Evolutionary conservation across 2,113 vertebrate species (phyloP), one percentile per base, ranked within the genome.

Genomic region (Acanthisitta chloris): DNA sequence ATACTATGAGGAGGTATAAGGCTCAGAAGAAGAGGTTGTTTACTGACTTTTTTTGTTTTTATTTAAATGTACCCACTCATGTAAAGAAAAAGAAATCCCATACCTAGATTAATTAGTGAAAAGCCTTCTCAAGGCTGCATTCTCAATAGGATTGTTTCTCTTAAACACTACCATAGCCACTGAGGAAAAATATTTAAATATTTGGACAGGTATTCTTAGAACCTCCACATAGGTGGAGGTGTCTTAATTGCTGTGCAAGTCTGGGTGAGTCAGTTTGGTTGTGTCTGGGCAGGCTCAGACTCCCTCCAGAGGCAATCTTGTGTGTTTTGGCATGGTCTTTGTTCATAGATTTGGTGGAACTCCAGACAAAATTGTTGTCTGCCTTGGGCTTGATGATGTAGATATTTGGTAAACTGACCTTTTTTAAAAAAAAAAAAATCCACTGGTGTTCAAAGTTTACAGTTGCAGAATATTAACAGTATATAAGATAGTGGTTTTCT

Each of bases 1-100:
- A 98, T 99, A 99, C 96, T 99, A 99, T 2, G 99, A 99, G 95
- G 99, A 99, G 99, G 99, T 99, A 98, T 23, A 95, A 76, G 17
- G 40, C 78, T 72, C 33, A 61, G 31, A 48, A 33, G 25, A 88
- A 33, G 29, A 86, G 9, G 8, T 10, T 62, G 40, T 59, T 86
- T 65, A 48, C 24, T 34, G 42, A 13, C 28, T 17, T 38, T 17
- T 45, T 24, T 36, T 55, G 61, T 80, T 64, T 4, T 1, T 43
- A 42, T 82, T 88, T 88, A 86, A 82, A 55, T 62, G 13, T 33
- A 65, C 18, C 6, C 18, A 28, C 42, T 87, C 54, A 43, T 0
- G 0, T 57, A 76, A 65, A 38, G 59, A 54, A 48, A 86, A 54
- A n/a, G 15, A 11, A 40, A 70, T 38, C 33, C 71, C 34, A 29